phyloP scores from a whole-genome alignment of 2,888 invertebrate genomes.

The Dexiosoma caninum region DNA sequence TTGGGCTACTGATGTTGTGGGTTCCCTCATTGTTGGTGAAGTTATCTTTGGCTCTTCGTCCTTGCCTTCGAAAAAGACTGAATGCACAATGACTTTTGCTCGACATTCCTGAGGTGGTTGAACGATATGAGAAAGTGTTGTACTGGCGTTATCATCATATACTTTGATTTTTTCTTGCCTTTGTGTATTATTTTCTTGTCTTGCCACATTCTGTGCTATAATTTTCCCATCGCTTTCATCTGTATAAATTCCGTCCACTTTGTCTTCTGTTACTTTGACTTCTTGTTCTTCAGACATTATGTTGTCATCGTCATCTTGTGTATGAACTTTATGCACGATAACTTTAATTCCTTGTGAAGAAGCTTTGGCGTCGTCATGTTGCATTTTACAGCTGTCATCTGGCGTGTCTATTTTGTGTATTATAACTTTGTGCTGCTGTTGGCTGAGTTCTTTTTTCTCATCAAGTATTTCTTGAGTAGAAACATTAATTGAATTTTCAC shows the following conservation, averaged over 20 bases:
- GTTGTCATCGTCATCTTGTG: background rate
- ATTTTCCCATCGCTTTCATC: slow-evolving; percentile 1
- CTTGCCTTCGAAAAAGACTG: slow-evolving; percentile 54
- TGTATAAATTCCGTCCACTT: too few relatives aligned
- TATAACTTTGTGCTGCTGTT: background rate
- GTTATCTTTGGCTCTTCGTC: slow-evolving; percentile 39
- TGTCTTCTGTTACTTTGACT: background rate
- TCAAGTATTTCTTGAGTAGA: background rate
- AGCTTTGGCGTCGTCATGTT: background rate
- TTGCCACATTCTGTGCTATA: background rate
- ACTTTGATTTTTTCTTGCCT: background rate
- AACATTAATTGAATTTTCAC: background rate
- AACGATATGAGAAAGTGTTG: background rate
- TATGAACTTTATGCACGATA: slow-evolving; percentile 30
- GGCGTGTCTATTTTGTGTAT: background rate
- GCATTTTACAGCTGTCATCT: background rate
- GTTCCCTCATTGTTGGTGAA: slow-evolving; percentile 63
- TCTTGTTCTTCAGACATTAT: background rate
- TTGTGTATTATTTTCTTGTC: background rate
- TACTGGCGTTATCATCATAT: background rate
- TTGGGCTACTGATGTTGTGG: background rate
- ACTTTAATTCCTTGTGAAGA: slow-evolving; percentile 2
- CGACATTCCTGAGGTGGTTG: slow-evolving; percentile 37
- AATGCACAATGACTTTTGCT: slow-evolving; percentile 71
- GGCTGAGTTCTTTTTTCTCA: background rate